Evolutionary conservation across 2,113 vertebrate species (phyloP).

Genomic region (Pristiophorus japonicus): DNA sequence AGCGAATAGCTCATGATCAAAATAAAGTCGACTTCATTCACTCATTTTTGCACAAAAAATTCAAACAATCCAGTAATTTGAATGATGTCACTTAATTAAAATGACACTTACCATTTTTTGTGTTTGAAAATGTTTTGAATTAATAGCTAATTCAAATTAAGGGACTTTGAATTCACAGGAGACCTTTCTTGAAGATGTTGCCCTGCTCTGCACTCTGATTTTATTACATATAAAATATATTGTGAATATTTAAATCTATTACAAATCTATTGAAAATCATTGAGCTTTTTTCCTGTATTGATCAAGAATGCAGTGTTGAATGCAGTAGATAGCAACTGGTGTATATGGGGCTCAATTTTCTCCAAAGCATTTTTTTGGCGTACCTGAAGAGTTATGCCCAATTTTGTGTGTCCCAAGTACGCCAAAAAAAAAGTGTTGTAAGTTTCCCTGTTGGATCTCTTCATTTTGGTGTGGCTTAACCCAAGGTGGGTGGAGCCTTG

Average conservation of each 20-base stretch:
- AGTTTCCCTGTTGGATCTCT: too few relatives aligned
- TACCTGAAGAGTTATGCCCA: too few relatives aligned
- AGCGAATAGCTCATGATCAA: neutral
- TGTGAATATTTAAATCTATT: neutral
- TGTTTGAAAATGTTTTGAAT: neutral
- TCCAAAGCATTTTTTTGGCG: too few relatives aligned
- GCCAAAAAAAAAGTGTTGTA: too few relatives aligned
- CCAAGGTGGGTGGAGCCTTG: too few relatives aligned
- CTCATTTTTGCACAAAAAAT: neutral
- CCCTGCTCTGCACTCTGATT: neutral
- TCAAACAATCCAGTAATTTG: neutral
- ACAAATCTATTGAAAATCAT: neutral
- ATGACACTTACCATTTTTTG: neutral
- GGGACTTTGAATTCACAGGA: neutral
- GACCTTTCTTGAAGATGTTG: neutral
- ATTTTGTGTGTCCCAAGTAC: too few relatives aligned
- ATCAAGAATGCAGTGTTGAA: neutral
- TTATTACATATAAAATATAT: neutral
- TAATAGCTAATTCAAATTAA: neutral
- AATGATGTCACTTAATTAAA: neutral
- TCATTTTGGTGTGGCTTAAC: too few relatives aligned
- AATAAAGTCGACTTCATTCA: neutral
- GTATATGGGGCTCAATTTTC: too few relatives aligned
- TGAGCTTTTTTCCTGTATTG: neutral
- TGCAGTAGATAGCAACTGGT: too few relatives aligned